Percentiles rank a stretch among this genome's conserved stretches.
These are phyloP conservation scores for Chorisops tibialis DNA, from an alignment of 2,888 invertebrate genomes.

Conservation along the genomic window DNA sequence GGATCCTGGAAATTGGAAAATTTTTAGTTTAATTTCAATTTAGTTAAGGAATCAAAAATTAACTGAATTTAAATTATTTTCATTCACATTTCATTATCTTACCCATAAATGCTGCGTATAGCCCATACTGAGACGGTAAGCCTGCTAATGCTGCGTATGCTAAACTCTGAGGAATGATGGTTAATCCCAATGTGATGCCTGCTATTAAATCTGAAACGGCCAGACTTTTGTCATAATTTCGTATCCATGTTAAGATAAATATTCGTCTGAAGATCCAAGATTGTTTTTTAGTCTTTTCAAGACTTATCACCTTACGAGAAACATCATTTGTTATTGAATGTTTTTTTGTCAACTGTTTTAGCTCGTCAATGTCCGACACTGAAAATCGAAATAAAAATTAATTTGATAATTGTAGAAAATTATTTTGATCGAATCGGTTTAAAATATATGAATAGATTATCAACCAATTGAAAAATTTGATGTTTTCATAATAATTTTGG, in stretches of 20 bases:
- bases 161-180: slow-evolving; percentile 88
- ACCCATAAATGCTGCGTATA: slow-evolving; percentile 88
- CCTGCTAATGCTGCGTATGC: slow-evolving; percentile 84
- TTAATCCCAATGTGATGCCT: slow-evolving; percentile 83
- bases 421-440: too few species aligned
- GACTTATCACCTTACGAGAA: neutral
- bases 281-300: slow-evolving; percentile 16
- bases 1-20: slow-evolving; percentile 56
- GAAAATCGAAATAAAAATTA: neutral
- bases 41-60: neutral
- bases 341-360: slow-evolving; percentile 1
- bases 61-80: neutral
- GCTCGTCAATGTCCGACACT: slow-evolving; percentile 17
- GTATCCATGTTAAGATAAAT: slow-evolving; percentile 64
- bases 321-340: neutral
- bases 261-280: slow-evolving; percentile 49
- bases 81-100: slow-evolving; percentile 31
- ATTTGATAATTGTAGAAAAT: too few species aligned
- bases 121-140: slow-evolving; percentile 82
- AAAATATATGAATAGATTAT: too few species aligned
- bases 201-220: slow-evolving; percentile 80
- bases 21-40: neutral
- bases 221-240: slow-evolving; percentile 63
- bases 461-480: too few species aligned
- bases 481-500: too few species aligned